Conservation (phyloP, 2,113 vertebrate species). For the Candoia aspera region DNA sequence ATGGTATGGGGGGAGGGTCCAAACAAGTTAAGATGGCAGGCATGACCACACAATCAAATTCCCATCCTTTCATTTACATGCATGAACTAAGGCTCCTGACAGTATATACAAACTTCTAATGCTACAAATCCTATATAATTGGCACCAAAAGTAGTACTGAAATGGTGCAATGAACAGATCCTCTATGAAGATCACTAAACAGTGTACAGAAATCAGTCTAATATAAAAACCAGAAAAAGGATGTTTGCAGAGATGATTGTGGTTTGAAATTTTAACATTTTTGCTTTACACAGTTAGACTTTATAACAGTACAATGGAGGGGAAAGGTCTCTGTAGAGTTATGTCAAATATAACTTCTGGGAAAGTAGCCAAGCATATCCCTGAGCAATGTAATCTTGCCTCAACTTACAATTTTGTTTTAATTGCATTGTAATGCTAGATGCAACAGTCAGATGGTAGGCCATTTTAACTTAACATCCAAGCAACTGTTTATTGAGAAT, state of each 20-base stretch:
- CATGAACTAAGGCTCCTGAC: neutral
- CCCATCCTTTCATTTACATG: neutral
- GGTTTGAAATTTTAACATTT: neutral
- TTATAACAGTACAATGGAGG: neutral
- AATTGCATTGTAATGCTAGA: slow-evolving; percentile 35
- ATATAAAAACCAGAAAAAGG: neutral
- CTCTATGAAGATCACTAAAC: neutral
- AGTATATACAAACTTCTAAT: neutral
- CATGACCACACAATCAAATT: neutral
- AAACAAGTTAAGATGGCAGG: neutral
- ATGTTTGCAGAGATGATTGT: neutral
- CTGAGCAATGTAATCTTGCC: neutral
- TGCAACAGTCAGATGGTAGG: slow-evolving; percentile 23
- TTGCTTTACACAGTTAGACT: slow-evolving; percentile 8
- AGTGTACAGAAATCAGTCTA: neutral
- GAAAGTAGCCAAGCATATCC: slow-evolving; percentile 11
- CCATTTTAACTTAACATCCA: slow-evolving; percentile 5
- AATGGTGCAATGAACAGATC: neutral
- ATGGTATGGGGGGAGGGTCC: neutral
- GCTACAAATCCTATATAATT: neutral
- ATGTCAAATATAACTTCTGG: slow-evolving; percentile 19
- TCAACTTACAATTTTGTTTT: slow-evolving; percentile 22
- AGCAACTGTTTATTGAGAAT: slow-evolving; percentile 8
- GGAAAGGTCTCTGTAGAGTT: neutral
- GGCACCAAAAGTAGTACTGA: neutral